phyloP scores from a whole-genome alignment of 2,888 invertebrate species.

The Dermolepida albohirtum region DNA sequence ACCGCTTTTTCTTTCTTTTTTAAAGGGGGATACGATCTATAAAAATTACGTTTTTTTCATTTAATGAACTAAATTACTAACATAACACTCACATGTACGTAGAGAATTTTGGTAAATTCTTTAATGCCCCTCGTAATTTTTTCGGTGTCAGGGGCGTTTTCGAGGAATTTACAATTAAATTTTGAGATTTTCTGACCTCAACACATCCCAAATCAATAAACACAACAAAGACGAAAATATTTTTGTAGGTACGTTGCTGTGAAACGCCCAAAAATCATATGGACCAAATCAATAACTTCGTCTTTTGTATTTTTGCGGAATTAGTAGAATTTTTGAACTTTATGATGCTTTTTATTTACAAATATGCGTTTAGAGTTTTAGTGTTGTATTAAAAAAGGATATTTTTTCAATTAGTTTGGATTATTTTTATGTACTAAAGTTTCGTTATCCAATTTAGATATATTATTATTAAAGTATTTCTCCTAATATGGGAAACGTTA shows the following conservation, averaged over 20 bases:
- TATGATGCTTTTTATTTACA: too few relatives aligned
- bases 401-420: not conserved
- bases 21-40: conserved; percentile 3
- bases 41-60: not conserved
- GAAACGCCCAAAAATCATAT: conserved; percentile 11
- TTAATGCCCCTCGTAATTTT: not conserved
- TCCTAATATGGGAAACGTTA: too few relatives aligned
- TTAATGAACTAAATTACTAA: conserved; percentile 18
- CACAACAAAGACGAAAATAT: conserved; percentile 47
- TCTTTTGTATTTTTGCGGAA: too few relatives aligned
- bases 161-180: conserved; percentile 28
- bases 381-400: not conserved
- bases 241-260: conserved; percentile 32
- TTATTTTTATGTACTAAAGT: too few relatives aligned
- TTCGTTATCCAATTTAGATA: too few relatives aligned
- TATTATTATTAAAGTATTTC: too few relatives aligned
- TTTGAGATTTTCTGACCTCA: conserved; percentile 36
- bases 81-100: conserved; percentile 11
- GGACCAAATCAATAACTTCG: conserved; percentile 29
- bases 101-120: conserved; percentile 12
- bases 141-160: conserved; percentile 23
- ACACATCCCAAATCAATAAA: conserved; percentile 44
- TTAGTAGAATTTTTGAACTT: too few relatives aligned
- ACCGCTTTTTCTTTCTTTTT: not conserved
- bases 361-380: not conserved